Conservation (phyloP, 2,113 vertebrate genomes). For the Centrocercus urophasianus region DNA sequence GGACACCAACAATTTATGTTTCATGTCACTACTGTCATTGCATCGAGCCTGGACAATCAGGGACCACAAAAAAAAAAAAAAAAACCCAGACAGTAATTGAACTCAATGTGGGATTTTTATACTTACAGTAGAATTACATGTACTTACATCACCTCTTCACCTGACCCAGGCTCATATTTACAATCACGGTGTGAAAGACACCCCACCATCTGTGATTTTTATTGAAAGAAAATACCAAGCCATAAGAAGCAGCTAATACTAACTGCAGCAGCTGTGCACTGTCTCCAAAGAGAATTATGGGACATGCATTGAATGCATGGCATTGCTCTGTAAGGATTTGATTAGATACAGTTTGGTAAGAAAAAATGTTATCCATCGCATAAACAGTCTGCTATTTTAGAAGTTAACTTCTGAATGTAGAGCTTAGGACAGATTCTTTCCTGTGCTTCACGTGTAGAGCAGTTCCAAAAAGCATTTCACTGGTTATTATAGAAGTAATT, state of each 20-base stretch:
- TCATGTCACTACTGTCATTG: neutral
- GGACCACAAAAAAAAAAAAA: neutral
- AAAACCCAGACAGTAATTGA: constrained; percentile 33
- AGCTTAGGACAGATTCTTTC: neutral
- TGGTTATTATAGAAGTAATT: constrained; percentile 33
- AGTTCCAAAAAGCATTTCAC: neutral
- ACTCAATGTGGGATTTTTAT: constrained; percentile 24
- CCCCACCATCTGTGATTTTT: constrained; percentile 78
- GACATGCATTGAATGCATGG: constrained; percentile 64
- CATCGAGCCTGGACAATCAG: neutral
- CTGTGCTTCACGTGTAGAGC: neutral
- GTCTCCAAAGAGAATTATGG: constrained; percentile 81
- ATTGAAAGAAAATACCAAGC: constrained; percentile 78
- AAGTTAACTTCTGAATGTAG: constrained; percentile 21
- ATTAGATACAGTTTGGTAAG: constrained; percentile 71
- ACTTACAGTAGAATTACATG: constrained; percentile 65
- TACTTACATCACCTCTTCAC: constrained; percentile 65
- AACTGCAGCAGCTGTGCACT: constrained; percentile 80
- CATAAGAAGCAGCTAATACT: constrained; percentile 78
- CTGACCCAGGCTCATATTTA: constrained; percentile 69
- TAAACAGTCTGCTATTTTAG: constrained; percentile 38
- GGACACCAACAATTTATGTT: neutral
- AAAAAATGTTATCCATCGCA: constrained; percentile 42
- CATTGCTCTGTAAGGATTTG: constrained; percentile 71
- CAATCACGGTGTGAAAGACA: constrained; percentile 61